Percentiles rank a stretch among this genome's conserved stretches.
phyloP scores from a whole-genome alignment of 1,140 invertebrate species.

The Zaprionus kolodkinae region DNA sequence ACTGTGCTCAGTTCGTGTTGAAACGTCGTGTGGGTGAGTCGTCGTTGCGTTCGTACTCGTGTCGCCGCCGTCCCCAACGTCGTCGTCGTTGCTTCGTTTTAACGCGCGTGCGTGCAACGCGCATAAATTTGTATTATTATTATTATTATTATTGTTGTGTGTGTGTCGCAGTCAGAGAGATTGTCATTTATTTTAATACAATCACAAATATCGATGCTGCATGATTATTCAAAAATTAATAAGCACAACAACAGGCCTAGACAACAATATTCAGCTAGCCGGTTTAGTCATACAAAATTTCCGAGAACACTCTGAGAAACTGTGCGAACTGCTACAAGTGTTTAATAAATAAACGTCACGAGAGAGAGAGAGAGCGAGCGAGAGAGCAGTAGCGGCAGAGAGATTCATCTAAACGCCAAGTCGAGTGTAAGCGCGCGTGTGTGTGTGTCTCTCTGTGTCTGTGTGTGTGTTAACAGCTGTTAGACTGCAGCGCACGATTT shows the following conservation, averaged over 20 bases:
- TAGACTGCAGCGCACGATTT: conserved; percentile 18
- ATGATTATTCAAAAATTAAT: too few species aligned
- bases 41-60: conserved; percentile 12
- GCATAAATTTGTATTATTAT: not conserved
- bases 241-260: not conserved
- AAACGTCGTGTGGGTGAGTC: conserved; percentile 54
- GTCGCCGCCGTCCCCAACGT: conserved; percentile 10
- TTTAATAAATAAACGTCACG: conserved; percentile 10
- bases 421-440: not conserved
- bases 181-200: conserved; percentile 43
- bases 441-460: not conserved
- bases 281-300: conserved; percentile 39
- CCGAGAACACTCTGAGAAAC: conserved; percentile 21
- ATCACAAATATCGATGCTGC: conserved; percentile 60
- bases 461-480: conserved; percentile 31
- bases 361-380: not conserved
- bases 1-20: conserved; percentile 32
- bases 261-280: conserved; percentile 27
- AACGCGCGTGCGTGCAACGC: conserved; percentile 48
- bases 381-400: not conserved
- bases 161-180: conserved; percentile 40
- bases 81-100: conserved; percentile 10
- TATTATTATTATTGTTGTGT: not conserved
- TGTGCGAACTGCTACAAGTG: conserved; percentile 17
- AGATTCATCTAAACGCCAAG: conserved; percentile 12